Evolutionary conservation across 1,140 invertebrate species (phyloP).

Genomic region (Drosophila micromelanica): DNA sequence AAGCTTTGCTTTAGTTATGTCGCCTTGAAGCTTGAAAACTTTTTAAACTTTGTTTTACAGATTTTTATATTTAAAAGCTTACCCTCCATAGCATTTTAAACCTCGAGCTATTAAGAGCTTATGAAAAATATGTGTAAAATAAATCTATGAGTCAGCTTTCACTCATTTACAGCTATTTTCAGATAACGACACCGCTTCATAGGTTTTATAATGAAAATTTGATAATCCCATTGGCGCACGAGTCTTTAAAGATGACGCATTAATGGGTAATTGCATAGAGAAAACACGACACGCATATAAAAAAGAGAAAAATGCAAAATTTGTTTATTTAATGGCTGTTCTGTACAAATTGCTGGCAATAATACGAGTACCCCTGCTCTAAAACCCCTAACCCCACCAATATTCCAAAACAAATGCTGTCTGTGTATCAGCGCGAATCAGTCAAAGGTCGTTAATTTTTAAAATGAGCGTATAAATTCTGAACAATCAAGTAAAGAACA

Average conservation of each 20-base stretch:
- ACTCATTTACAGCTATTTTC: neutral
- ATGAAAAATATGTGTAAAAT: conserved; percentile 1
- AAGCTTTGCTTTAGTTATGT: too few relatives aligned
- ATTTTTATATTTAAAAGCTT: too few relatives aligned
- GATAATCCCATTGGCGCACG: neutral
- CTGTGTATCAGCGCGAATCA: conserved; percentile 41
- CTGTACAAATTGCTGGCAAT: conserved; percentile 41
- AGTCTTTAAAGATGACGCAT: conserved; percentile 13
- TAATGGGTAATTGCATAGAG: conserved; percentile 19
- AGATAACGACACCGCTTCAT: neutral
- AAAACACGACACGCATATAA: conserved; percentile 16
- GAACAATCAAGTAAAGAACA: conserved; percentile 43
- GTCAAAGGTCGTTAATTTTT: conserved; percentile 69
- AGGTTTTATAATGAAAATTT: conserved; percentile 3
- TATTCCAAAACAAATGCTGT: neutral
- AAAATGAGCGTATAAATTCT: conserved; percentile 57
- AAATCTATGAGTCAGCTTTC: conserved; percentile 13
- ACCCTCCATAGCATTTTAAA: too few relatives aligned
- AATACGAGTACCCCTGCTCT: neutral
- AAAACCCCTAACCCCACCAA: neutral
- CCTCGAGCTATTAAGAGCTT: too few relatives aligned
- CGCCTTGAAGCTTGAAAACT: too few relatives aligned
- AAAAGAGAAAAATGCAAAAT: conserved; percentile 35
- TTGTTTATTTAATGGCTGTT: conserved; percentile 23
- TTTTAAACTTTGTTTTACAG: too few relatives aligned